Evolutionary conservation across 2,888 invertebrate genomes (phyloP).

Genomic region (Drosophila siamana): DNA sequence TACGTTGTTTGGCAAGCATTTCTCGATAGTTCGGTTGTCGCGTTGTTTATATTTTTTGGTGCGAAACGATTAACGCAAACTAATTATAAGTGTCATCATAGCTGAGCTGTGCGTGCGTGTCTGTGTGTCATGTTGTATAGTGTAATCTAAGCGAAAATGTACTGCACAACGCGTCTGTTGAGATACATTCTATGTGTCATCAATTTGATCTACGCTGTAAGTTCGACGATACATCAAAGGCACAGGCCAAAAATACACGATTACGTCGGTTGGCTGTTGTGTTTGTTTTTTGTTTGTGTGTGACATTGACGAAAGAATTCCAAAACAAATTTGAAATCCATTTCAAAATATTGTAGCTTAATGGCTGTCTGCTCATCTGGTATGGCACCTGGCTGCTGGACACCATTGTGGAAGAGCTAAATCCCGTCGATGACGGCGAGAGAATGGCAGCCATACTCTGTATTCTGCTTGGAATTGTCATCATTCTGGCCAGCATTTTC

Average conservation of each 20-base stretch:
- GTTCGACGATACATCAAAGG: constrained; percentile 29
- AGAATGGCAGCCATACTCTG: constrained; percentile 68
- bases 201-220: constrained; percentile 73
- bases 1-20: not conserved
- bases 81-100: constrained; percentile 31
- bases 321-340: constrained; percentile 11
- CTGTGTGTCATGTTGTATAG: constrained; percentile 41
- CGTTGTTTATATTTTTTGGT: constrained; percentile 14
- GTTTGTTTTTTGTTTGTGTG: not conserved
- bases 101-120: not conserved
- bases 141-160: constrained; percentile 55
- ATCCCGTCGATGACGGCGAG: constrained; percentile 74
- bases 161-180: constrained; percentile 68
- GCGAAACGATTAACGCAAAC: constrained; percentile 17
- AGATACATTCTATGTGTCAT: constrained; percentile 68
- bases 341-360: constrained; percentile 55
- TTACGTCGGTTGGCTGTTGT: not conserved
- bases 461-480: constrained; percentile 71
- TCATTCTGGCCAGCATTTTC: constrained; percentile 68
- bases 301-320: constrained; percentile 51
- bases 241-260: constrained; percentile 28
- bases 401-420: constrained; percentile 51
- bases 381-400: constrained; percentile 79
- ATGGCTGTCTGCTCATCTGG: constrained; percentile 73
- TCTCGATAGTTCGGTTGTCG: no score